Conservation (phyloP, 2,113 vertebrate species). For the Bufo gargarizans region DNA sequence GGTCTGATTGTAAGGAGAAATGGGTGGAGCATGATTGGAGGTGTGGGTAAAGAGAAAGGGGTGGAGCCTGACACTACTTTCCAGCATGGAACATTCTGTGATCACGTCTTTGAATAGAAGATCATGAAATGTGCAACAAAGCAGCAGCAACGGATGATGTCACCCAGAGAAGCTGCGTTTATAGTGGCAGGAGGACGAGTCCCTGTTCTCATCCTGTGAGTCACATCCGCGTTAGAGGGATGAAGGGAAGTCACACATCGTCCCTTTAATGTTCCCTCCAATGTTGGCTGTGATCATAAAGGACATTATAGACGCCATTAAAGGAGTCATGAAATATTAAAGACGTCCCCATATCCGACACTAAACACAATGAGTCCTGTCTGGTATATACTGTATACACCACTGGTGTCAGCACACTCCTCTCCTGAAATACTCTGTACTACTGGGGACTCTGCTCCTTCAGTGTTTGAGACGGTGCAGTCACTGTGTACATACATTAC, state of each 20-base stretch:
- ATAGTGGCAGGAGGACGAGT: background rate
- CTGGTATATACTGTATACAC: background rate
- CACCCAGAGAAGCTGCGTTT: conserved; percentile 2
- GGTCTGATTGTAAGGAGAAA: too few relatives aligned
- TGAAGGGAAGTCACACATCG: background rate
- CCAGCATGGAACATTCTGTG: too few relatives aligned
- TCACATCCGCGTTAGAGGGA: conserved; percentile 28
- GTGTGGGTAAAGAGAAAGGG: too few relatives aligned
- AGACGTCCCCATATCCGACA: background rate
- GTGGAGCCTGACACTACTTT: too few relatives aligned
- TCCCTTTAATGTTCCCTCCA: conserved; percentile 15
- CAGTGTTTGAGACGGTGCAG: too few relatives aligned
- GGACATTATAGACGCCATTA: background rate
- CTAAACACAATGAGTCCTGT: background rate
- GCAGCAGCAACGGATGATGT: background rate
- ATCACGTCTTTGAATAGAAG: background rate
- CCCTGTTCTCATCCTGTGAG: conserved; percentile 13
- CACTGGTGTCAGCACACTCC: too few relatives aligned
- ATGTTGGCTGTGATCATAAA: background rate
- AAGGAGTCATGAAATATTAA: background rate
- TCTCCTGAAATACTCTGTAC: too few relatives aligned
- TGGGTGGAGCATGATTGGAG: too few relatives aligned
- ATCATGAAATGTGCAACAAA: conserved; percentile 2
- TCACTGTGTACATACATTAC: too few relatives aligned
- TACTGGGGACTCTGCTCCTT: too few relatives aligned